A percentile compares a stretch with the other conserved stretches of the same genome.
Evolutionary conservation across 1,140 invertebrate species (phyloP).

Genomic region (Zaprionus capensis): DNA sequence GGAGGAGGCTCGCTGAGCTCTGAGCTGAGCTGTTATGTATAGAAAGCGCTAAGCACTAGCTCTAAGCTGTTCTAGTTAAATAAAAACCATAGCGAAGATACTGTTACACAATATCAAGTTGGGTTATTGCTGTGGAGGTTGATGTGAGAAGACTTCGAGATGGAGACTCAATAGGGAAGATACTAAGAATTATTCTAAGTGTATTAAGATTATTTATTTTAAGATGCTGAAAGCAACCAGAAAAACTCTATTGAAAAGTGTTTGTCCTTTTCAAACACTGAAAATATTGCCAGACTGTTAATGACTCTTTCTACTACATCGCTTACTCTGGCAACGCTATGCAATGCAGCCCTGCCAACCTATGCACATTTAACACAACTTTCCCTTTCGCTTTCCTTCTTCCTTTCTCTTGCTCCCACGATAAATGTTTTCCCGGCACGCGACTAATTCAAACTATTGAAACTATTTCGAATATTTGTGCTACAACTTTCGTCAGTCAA

Average conservation of each 20-base stretch:
- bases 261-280: too few species aligned
- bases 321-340: not conserved
- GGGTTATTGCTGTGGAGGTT: not conserved
- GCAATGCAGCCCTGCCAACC: not conserved
- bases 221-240: too few species aligned
- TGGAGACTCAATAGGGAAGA: too few species aligned
- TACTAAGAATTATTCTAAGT: too few species aligned
- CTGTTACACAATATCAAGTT: not conserved
- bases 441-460: not conserved
- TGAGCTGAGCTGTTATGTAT: conserved; percentile 12
- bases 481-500: not conserved
- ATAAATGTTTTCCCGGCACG: not conserved
- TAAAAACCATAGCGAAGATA: conserved; percentile 35
- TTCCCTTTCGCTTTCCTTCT: not conserved
- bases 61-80: conserved; percentile 67
- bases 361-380: not conserved
- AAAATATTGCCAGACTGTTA: not conserved
- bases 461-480: not conserved
- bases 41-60: conserved; percentile 16
- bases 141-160: not conserved
- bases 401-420: not conserved
- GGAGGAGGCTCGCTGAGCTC: conserved; percentile 84
- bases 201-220: too few species aligned
- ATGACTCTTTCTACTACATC: not conserved
- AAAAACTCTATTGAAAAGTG: too few species aligned